Evolutionary conservation across 2,888 invertebrate species (phyloP).

Genomic region (Drosophila glabriapex): DNA sequence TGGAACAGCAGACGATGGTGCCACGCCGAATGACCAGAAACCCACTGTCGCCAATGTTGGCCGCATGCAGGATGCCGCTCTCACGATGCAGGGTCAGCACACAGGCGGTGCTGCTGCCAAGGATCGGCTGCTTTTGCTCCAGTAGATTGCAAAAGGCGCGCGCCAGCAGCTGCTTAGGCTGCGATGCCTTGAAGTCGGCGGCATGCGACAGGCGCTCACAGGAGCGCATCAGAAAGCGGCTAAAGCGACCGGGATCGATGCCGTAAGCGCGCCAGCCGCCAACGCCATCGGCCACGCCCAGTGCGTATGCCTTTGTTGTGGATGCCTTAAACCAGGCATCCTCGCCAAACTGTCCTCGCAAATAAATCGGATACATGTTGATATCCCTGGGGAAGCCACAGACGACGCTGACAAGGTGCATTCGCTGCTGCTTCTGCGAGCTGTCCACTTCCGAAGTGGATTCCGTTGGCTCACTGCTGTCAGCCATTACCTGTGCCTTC

Average conservation of each 20-base stretch:
- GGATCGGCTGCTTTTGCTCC: constrained; percentile 94
- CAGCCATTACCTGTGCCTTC: background rate
- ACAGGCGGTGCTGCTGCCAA: constrained; percentile 98
- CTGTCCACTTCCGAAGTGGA: background rate
- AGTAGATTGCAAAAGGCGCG: constrained; percentile 95
- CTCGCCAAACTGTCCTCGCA: constrained; percentile 96
- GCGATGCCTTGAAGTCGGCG: constrained; percentile 92
- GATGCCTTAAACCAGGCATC: constrained; percentile 96
- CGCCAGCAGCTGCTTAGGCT: constrained; percentile 93
- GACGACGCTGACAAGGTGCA: constrained; percentile 92
- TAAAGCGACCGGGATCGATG: constrained; percentile 98
- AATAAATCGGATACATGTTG: constrained; percentile 88
- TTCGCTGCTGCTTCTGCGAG: constrained; percentile 70
- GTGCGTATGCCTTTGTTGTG: constrained; percentile 90
- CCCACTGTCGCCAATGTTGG: constrained; percentile 98
- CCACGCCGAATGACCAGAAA: constrained; percentile 95
- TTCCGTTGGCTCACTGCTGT: background rate
- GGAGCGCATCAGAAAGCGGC: constrained; percentile 95
- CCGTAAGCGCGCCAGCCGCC: constrained; percentile 99
- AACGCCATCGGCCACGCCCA: constrained; percentile 99
- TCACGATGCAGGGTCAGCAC: constrained; percentile 95
- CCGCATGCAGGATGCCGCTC: constrained; percentile 94
- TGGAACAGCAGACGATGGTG: constrained; percentile 93
- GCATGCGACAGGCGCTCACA: constrained; percentile 95
- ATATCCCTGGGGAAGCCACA: constrained; percentile 96